A percentile compares a stretch with the other conserved stretches of the same genome.
Evolutionary conservation across 1,140 invertebrate genomes (phyloP).

Genomic region (Cheumatopsyche charites): DNA sequence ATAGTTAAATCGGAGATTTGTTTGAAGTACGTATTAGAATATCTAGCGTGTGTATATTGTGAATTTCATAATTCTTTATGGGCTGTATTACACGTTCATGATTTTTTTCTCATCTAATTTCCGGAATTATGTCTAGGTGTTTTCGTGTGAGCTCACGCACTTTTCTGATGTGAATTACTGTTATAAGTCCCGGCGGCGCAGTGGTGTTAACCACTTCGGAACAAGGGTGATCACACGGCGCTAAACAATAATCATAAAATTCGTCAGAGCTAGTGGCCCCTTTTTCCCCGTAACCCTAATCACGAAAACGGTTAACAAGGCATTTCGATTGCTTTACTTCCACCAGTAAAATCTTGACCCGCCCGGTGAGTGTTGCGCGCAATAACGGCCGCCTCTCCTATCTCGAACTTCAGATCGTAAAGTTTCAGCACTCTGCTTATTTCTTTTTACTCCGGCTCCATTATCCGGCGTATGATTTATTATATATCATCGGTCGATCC

Average conservation of each 20-base stretch:
- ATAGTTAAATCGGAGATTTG: too few species aligned
- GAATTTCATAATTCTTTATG: too few species aligned
- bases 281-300: conserved; percentile 37
- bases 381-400: too few species aligned
- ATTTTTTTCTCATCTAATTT: background rate
- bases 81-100: too few species aligned
- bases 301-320: conserved; percentile 36
- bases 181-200: conserved; percentile 33
- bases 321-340: conserved; percentile 39
- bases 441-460: too few species aligned
- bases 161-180: conserved; percentile 37
- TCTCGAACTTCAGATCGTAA: too few species aligned
- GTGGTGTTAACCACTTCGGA: conserved; percentile 36
- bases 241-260: conserved; percentile 41
- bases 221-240: conserved; percentile 36
- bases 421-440: too few species aligned
- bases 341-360: conserved; percentile 30
- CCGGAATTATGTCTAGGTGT: background rate
- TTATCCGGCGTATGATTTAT: too few species aligned
- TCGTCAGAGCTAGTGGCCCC: conserved; percentile 30
- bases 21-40: too few species aligned
- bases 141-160: conserved; percentile 21
- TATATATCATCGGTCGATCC: too few species aligned
- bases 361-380: background rate
- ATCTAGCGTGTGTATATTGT: too few species aligned